Percentiles rank a stretch among this genome's conserved stretches.
Conservation (phyloP, 2,797 vertebrate genomes). For the Tachyglossus aculeatus region DNA sequence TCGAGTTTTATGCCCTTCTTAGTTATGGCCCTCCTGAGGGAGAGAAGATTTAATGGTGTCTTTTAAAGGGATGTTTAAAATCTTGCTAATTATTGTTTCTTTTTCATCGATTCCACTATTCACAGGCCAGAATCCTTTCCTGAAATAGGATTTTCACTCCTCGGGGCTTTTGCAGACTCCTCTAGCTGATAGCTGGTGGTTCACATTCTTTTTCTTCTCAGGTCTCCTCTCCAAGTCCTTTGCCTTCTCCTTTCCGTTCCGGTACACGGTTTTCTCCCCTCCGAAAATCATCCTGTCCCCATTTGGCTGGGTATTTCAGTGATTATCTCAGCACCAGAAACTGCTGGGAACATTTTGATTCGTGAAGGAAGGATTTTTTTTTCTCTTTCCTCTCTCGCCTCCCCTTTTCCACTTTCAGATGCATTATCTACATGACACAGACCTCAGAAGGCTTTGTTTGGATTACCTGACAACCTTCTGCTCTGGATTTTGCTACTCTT, state of each 20-base stretch:
- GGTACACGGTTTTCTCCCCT: conserved; percentile 20
- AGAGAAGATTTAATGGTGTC: conserved; percentile 35
- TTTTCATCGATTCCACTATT: conserved; percentile 54
- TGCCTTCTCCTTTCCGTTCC: background rate
- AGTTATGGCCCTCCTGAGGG: conserved; percentile 53
- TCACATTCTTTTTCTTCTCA: conserved; percentile 2
- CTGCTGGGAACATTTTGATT: background rate
- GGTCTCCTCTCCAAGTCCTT: conserved; percentile 6
- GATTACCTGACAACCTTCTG: background rate
- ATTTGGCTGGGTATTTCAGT: background rate
- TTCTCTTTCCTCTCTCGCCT: too few species aligned
- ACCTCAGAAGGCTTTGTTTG: background rate
- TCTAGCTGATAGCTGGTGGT: conserved; percentile 1
- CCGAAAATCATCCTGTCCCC: background rate
- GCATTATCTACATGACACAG: background rate
- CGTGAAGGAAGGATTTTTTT: background rate
- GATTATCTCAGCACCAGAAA: background rate
- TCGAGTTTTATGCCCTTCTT: conserved; percentile 50
- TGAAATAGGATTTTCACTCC: conserved; percentile 44
- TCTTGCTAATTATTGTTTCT: conserved; percentile 62
- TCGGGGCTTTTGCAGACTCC: background rate
- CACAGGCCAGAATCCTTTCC: conserved; percentile 45
- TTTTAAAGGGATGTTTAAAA: conserved; percentile 69
- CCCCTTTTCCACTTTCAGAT: too few species aligned
- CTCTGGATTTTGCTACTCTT: rapidly evolving